Conservation (phyloP, 2,797 vertebrate species). For the Aulostomus chinensis region DNA sequence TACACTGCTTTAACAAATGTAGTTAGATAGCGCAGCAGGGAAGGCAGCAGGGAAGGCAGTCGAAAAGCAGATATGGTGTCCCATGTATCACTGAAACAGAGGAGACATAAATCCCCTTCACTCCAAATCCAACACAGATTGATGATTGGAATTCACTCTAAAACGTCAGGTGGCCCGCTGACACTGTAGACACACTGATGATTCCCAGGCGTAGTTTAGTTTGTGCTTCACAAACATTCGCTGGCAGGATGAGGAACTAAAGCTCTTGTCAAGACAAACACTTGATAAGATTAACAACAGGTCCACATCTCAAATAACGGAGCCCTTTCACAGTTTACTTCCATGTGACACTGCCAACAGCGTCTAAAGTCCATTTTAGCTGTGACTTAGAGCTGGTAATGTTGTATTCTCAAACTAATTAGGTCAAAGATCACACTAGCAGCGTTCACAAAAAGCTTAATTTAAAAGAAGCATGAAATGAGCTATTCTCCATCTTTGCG, state of each 20-base stretch:
- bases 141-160: not conserved
- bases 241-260: not conserved
- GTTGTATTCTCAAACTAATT: not conserved
- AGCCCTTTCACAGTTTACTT: conserved; percentile 5
- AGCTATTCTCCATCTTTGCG: too few relatives aligned
- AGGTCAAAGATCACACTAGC: conserved; percentile 3
- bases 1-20: conserved; percentile 47
- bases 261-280: conserved; percentile 12
- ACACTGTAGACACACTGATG: conserved; percentile 4
- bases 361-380: not conserved
- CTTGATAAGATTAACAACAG: not conserved
- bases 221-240: too few relatives aligned
- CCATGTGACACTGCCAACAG: not conserved
- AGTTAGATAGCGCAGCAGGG: conserved; percentile 18
- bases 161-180: not conserved
- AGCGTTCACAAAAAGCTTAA: not conserved
- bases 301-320: not conserved
- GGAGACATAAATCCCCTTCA: too few relatives aligned
- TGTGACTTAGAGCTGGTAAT: not conserved
- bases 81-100: too few relatives aligned
- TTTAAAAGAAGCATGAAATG: not conserved
- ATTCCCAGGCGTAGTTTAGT: not conserved
- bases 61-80: too few relatives aligned
- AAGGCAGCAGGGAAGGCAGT: too few relatives aligned
- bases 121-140: too few relatives aligned